phyloP scores from a whole-genome alignment of 2,888 invertebrate species.

The Drosophila flavopinicola region DNA sequence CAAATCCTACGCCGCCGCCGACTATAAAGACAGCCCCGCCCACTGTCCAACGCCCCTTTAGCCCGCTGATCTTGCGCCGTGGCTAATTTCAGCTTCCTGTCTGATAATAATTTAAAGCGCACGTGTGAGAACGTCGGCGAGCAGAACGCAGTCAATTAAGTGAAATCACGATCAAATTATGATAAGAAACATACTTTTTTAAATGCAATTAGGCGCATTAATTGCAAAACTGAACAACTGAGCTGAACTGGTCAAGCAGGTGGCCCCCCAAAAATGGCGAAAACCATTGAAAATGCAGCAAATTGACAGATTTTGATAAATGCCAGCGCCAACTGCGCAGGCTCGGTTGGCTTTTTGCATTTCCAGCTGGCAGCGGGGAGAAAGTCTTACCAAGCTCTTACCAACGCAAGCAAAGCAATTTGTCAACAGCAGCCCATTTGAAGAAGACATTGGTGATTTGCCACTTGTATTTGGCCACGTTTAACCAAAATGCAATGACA shows the following conservation, averaged over 20 bases:
- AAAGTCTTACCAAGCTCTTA: conserved; percentile 40
- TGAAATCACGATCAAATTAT: conserved; percentile 63
- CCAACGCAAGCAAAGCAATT: conserved; percentile 52
- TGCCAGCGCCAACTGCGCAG: conserved; percentile 39
- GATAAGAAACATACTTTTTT: conserved; percentile 54
- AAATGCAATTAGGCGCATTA: conserved; percentile 69
- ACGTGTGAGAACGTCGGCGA: conserved; percentile 13
- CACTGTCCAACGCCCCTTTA: neutral
- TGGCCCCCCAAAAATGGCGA: conserved; percentile 41
- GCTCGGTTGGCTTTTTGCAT: conserved; percentile 29
- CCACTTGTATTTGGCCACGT: conserved; percentile 52
- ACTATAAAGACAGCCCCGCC: neutral
- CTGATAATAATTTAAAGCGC: conserved; percentile 25
- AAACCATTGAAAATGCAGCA: conserved; percentile 52
- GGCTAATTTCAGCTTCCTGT: conserved; percentile 66
- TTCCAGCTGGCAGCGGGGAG: conserved; percentile 24
- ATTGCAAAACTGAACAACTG: conserved; percentile 34
- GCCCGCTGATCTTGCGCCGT: neutral
- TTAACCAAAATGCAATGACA: conserved; percentile 66
- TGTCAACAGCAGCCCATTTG: conserved; percentile 70
- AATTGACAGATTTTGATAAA: conserved; percentile 80
- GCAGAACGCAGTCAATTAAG: conserved; percentile 41
- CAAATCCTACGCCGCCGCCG: conserved; percentile 11
- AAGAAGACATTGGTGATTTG: conserved; percentile 63
- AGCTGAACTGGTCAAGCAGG: conserved; percentile 49